Evolutionary conservation across 2,797 vertebrate genomes (phyloP).

Genomic region (Synaphobranchus kaupii): DNA sequence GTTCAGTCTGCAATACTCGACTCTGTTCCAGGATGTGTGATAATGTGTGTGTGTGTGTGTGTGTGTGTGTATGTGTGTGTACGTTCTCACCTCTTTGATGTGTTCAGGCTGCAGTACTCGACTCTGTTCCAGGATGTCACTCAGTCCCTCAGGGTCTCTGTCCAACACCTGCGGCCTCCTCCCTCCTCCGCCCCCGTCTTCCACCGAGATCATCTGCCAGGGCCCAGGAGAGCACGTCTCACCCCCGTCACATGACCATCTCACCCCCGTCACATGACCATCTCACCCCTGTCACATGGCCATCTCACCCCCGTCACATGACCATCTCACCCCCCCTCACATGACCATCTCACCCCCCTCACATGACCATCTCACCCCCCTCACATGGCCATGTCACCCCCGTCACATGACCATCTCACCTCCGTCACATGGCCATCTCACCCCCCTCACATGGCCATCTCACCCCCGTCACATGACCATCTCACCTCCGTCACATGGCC

Average conservation of each 20-base stretch:
- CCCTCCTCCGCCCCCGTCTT: constrained; percentile 54
- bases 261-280: not conserved
- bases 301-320: not conserved
- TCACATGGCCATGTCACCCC: not conserved
- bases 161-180: constrained; percentile 56
- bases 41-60: not conserved
- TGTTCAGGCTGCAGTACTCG: constrained; percentile 69
- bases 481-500: too few species aligned
- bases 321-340: not conserved
- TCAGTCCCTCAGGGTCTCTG: constrained; percentile 69
- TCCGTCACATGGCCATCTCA: not conserved
- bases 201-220: constrained; percentile 75
- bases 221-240: not conserved
- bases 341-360: not conserved
- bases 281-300: not conserved
- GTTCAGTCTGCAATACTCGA: not conserved
- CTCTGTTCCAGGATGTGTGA: not conserved
- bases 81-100: constrained; percentile 66
- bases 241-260: not conserved
- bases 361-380: not conserved
- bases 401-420: not conserved
- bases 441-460: not conserved
- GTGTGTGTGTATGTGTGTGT: too few species aligned
- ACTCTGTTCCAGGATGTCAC: constrained; percentile 68
- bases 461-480: too few species aligned